phyloP scores from a whole-genome alignment of 2,113 vertebrate species.

The Brachypodius melanocephalos region DNA sequence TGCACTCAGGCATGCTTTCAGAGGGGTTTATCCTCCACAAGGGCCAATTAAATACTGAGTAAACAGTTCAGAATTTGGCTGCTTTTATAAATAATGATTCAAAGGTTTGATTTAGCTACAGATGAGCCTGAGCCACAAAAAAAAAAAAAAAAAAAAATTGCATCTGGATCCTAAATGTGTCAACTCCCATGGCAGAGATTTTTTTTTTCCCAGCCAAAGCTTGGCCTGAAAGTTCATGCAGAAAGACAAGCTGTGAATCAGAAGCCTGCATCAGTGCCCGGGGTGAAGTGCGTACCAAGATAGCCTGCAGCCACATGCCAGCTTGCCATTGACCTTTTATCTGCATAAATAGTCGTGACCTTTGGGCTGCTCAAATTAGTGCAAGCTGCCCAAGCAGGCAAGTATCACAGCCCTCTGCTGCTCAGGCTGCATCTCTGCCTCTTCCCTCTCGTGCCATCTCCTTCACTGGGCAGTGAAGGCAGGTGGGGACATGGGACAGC shows the following conservation, averaged over 20 bases:
- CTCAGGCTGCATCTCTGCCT: neutral
- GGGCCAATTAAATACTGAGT: neutral
- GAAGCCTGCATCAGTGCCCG: neutral
- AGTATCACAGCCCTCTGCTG: neutral
- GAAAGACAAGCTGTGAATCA: constrained; percentile 45
- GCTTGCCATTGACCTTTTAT: constrained; percentile 60
- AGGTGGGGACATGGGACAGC: neutral
- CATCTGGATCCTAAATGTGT: constrained; percentile 27
- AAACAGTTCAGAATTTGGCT: constrained; percentile 34
- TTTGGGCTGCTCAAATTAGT: constrained; percentile 68
- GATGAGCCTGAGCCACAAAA: constrained; percentile 8
- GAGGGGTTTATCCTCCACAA: neutral
- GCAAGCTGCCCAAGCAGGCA: neutral
- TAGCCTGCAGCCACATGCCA: constrained; percentile 51
- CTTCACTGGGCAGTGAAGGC: neutral
- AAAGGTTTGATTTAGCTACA: constrained; percentile 35
- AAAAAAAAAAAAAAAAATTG: constrained; percentile 17
- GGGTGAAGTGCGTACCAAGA: constrained; percentile 29
- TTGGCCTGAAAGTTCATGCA: constrained; percentile 34
- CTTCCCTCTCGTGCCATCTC: neutral
- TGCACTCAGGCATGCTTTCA: neutral
- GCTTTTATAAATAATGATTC: constrained; percentile 40
- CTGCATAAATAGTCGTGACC: constrained; percentile 67
- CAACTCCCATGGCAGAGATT: neutral
- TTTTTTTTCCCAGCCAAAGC: constrained; percentile 23